Conservation (phyloP, 2,888 invertebrate species). For the Latrodectus hesperus region DNA sequence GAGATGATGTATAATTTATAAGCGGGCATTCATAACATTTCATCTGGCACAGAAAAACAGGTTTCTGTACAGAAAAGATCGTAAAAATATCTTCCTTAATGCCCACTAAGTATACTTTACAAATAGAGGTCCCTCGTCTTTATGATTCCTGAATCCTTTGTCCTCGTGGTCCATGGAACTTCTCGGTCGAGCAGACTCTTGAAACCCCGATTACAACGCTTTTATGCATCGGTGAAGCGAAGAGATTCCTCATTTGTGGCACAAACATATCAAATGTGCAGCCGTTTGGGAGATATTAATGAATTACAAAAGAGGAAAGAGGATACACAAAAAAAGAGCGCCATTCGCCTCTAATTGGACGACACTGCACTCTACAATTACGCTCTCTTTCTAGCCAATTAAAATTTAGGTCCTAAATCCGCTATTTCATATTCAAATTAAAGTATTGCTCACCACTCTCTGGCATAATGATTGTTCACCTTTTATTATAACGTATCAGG, state of each 20-base stretch:
- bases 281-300: conserved; percentile 1
- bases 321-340: not conserved
- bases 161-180: not conserved
- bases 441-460: not conserved
- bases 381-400: conserved; percentile 36
- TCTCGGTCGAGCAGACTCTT: not conserved
- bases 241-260: not conserved
- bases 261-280: conserved; percentile 1
- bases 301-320: not conserved
- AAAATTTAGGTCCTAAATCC: conserved; percentile 33
- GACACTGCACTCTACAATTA: conserved; percentile 29
- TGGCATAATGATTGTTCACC: not conserved
- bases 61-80: not conserved
- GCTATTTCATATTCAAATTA: conserved; percentile 67
- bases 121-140: not conserved
- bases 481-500: not conserved
- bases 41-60: not conserved
- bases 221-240: not conserved
- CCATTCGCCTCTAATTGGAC: conserved; percentile 46
- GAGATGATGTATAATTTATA: not conserved
- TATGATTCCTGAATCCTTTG: not conserved
- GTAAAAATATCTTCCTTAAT: not conserved
- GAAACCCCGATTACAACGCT: not conserved
- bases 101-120: not conserved
- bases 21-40: not conserved